Conservation (phyloP, 2,888 invertebrate genomes). For the Encarsia formosa region DNA sequence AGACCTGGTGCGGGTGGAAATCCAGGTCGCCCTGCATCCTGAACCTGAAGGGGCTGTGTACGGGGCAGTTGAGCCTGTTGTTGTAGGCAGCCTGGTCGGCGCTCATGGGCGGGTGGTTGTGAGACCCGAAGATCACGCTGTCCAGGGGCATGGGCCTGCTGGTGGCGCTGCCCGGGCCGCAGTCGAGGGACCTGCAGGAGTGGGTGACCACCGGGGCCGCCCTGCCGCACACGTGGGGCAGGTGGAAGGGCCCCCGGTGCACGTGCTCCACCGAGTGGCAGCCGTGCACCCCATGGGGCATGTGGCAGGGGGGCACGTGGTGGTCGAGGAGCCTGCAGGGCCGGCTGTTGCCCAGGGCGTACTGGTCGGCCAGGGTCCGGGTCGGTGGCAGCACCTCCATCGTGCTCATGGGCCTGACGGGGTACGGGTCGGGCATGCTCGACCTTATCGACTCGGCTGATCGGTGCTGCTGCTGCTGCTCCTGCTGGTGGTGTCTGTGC, state of each 20-base stretch:
- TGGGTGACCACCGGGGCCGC: constrained; percentile 34
- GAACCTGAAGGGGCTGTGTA: constrained; percentile 72
- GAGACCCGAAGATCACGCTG: constrained; percentile 51
- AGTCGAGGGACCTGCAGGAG: constrained; percentile 24
- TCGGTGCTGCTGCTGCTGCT: constrained; percentile 36
- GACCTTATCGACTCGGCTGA: constrained; percentile 40
- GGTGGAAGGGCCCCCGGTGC: constrained; percentile 41
- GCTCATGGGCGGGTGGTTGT: constrained; percentile 55
- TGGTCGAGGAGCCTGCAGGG: not conserved
- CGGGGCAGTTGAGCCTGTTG: constrained; percentile 62
- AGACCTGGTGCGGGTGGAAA: constrained; percentile 49
- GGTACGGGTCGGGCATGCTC: constrained; percentile 1
- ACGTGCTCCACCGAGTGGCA: constrained; percentile 12
- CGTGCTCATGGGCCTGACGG: not conserved
- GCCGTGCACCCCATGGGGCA: no score
- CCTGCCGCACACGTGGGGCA: constrained; percentile 44
- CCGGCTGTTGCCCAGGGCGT: constrained; percentile 29
- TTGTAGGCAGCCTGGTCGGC: constrained; percentile 53
- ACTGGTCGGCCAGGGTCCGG: constrained; percentile 36
- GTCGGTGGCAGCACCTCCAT: not conserved
- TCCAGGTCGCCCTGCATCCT: constrained; percentile 56
- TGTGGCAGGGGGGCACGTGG: no score
- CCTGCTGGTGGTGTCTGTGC: constrained; percentile 1
- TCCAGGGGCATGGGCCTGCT: constrained; percentile 51
- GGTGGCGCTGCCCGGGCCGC: constrained; percentile 39